These are phyloP conservation scores for Trinorchestia longiramus DNA, from an alignment of 1,140 invertebrate genomes.

Conservation along the genomic window DNA sequence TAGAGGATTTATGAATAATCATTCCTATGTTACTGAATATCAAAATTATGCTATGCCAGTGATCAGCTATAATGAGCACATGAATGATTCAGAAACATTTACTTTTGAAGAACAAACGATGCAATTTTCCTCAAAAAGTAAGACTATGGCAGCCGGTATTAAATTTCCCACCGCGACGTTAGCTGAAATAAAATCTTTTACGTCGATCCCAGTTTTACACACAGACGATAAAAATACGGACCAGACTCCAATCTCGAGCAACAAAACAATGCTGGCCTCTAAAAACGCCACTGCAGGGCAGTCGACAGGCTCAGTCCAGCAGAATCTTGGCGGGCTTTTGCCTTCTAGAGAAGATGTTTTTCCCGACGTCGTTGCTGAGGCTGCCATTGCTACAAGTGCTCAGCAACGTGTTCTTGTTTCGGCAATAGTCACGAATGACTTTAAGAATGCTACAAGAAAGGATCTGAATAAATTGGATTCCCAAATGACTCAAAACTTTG, in stretches of 20 bases:
- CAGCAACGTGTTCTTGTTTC: not conserved
- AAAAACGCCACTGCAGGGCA: not conserved
- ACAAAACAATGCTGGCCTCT: constrained; percentile 15
- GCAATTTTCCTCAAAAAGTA: not conserved
- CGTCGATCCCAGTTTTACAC: not conserved
- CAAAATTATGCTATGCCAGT: not conserved
- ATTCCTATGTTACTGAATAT: not conserved
- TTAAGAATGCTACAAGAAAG: not conserved
- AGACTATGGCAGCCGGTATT: not conserved
- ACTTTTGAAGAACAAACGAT: not conserved
- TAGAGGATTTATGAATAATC: not conserved
- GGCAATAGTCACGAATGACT: not conserved
- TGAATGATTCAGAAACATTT: not conserved
- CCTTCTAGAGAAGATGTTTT: not conserved
- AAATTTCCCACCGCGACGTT: not conserved
- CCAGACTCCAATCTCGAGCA: not conserved
- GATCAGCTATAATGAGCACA: not conserved
- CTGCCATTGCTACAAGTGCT: not conserved
- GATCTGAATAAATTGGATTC: not conserved
- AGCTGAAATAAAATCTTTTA: not conserved
- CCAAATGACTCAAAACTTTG: not conserved
- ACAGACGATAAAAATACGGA: not conserved
- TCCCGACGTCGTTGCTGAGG: not conserved
- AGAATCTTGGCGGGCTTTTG: not conserved
- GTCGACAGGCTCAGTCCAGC: not conserved